A percentile compares a stretch with the other conserved stretches of the same genome.
These are phyloP conservation scores for Chrysochloris asiatica DNA, from an alignment of 2,113 vertebrate species.

Conservation along the genomic window DNA sequence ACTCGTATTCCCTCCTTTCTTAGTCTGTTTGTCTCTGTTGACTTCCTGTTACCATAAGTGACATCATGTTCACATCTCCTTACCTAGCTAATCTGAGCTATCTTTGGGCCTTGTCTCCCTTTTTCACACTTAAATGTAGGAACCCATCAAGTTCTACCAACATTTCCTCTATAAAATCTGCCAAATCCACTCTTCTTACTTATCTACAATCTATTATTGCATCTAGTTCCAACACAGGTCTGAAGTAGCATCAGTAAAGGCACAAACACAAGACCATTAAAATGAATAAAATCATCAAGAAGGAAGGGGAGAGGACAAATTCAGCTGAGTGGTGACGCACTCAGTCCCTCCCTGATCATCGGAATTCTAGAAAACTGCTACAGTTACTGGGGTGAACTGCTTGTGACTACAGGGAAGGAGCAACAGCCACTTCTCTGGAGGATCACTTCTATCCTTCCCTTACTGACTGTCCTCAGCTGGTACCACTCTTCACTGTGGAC, in stretches of 20 bases:
- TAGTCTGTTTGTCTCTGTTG: not conserved
- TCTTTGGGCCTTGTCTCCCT: not conserved
- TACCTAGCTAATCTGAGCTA: not conserved
- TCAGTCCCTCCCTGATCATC: not conserved
- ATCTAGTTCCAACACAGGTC: not conserved
- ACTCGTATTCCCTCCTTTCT: not conserved
- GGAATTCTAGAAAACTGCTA: not conserved
- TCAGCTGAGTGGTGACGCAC: not conserved
- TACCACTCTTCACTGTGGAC: not conserved
- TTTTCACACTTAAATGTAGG: not conserved
- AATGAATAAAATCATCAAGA: not conserved
- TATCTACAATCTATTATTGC: not conserved
- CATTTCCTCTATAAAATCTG: not conserved
- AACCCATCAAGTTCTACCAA: not conserved
- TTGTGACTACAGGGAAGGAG: not conserved
- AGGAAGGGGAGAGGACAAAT: not conserved
- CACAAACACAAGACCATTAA: not conserved
- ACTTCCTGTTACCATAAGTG: not conserved
- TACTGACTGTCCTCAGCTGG: not conserved
- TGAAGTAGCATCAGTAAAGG: not conserved
- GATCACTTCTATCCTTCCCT: not conserved
- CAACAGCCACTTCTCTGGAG: not conserved
- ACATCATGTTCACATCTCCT: not conserved
- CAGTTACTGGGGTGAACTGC: not conserved
- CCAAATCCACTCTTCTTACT: not conserved